A percentile compares a stretch with the other conserved stretches of the same genome.
Conservation (phyloP, 1,140 invertebrate genomes). For the Brachionus calyciflorus region DNA sequence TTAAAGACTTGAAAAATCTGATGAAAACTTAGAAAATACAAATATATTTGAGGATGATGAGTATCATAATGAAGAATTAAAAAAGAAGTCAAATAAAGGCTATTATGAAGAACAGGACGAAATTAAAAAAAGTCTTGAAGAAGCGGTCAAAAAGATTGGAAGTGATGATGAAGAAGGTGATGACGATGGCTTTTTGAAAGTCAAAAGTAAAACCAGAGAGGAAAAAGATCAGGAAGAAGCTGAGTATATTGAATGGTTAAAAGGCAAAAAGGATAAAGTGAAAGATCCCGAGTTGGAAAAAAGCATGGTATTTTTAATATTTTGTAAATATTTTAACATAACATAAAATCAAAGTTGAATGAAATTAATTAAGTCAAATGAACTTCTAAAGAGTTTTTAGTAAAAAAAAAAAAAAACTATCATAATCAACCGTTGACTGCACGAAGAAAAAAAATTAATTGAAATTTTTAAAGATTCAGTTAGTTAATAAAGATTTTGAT, state of each 20-base stretch:
- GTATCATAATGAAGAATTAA: slow-evolving; percentile 43
- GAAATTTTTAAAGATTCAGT: no score
- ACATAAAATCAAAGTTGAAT: no score
- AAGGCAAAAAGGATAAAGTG: slow-evolving; percentile 70
- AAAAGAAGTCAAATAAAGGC: slow-evolving; percentile 48
- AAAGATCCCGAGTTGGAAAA: slow-evolving; percentile 56
- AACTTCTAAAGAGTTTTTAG: no score
- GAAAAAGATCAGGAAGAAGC: slow-evolving; percentile 65
- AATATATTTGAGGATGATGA: slow-evolving; percentile 46
- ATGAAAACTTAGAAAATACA: slow-evolving; percentile 49
- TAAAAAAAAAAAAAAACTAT: no score
- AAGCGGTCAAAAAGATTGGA: not conserved
- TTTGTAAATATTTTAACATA: no score
- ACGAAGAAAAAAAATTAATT: no score
- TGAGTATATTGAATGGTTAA: slow-evolving; percentile 77
- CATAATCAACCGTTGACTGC: no score
- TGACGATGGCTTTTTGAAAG: slow-evolving; percentile 49
- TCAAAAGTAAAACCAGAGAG: slow-evolving; percentile 11
- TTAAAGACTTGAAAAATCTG: slow-evolving; percentile 49
- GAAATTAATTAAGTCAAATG: no score
- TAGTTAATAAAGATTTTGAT: no score
- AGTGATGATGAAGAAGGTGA: slow-evolving; percentile 48
- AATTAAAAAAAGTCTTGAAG: slow-evolving; percentile 63
- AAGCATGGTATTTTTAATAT: slow-evolving; percentile 34
- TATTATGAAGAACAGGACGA: slow-evolving; percentile 71